Evolutionary conservation across 2,113 vertebrate species (phyloP).

Genomic region (Nesoenas mayeri): DNA sequence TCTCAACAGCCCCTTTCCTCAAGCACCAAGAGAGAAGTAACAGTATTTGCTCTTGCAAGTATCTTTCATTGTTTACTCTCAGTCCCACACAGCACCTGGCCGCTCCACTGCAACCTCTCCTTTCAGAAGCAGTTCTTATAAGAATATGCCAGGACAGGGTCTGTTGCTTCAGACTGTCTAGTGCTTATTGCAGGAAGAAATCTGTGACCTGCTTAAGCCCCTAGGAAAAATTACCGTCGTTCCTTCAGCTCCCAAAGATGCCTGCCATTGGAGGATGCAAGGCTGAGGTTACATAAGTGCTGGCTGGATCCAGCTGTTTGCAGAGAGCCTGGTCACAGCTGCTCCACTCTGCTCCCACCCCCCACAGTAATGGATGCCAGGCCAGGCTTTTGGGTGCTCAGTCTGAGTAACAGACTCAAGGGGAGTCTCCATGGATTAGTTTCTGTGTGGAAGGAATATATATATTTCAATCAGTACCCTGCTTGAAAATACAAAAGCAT

Average conservation of each 20-base stretch:
- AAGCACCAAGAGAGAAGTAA: not conserved
- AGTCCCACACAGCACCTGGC: not conserved
- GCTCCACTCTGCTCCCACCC: not conserved
- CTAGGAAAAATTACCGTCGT: not conserved
- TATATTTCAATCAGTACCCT: not conserved
- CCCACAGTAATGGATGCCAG: not conserved
- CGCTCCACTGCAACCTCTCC: not conserved
- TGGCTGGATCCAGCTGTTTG: slow-evolving; percentile 15
- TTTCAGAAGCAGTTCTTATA: not conserved
- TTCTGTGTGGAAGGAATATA: not conserved
- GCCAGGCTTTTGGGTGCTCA: not conserved
- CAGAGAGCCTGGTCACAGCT: not conserved
- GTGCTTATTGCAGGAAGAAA: slow-evolving; percentile 16
- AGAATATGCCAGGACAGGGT: not conserved
- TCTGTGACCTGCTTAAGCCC: not conserved
- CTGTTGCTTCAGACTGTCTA: not conserved
- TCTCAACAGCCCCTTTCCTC: not conserved
- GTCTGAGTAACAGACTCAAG: not conserved
- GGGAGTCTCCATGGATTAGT: not conserved
- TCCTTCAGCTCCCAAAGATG: not conserved
- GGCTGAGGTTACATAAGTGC: slow-evolving; percentile 35
- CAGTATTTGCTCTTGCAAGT: not conserved
- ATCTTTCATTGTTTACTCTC: not conserved
- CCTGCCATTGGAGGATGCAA: not conserved
- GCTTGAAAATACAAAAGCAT: not conserved